phyloP scores from a whole-genome alignment of 1,140 invertebrate species.

The Oreohelix idahoensis region DNA sequence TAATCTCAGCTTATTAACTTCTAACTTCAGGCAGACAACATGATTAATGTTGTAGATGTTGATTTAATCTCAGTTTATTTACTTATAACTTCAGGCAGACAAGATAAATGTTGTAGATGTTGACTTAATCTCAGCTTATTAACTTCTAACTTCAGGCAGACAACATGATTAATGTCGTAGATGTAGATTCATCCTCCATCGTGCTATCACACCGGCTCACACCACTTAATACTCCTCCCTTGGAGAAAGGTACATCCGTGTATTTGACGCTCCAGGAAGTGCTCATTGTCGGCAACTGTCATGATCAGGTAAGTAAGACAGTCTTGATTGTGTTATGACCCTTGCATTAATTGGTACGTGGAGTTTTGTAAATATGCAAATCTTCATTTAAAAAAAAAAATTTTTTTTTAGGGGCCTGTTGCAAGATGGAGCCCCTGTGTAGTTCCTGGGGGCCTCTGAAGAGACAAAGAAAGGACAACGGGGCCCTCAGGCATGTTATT shows the following conservation, averaged over 20 bases:
- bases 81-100: too few species aligned
- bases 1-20: neutral
- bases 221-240: conserved; percentile 86
- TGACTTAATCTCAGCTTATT: neutral
- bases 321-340: too few species aligned
- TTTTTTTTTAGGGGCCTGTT: too few species aligned
- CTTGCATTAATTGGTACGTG: too few species aligned
- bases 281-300: conserved; percentile 92
- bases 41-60: conserved; percentile 90
- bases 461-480: too few species aligned
- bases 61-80: too few species aligned
- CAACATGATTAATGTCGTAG: conserved; percentile 88
- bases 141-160: conserved; percentile 78
- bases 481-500: too few species aligned
- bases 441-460: too few species aligned
- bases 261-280: conserved; percentile 91
- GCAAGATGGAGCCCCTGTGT: too few species aligned
- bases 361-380: too few species aligned
- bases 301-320: conserved; percentile 81
- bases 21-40: conserved; percentile 81
- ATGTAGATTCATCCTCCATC: conserved; percentile 88
- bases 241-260: conserved; percentile 85
- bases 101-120: too few species aligned
- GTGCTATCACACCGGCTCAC: conserved; percentile 83
- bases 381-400: too few species aligned